A percentile compares a stretch with the other conserved stretches of the same genome.
Evolutionary conservation across 2,888 invertebrate species (phyloP).

Genomic region (Sylvicola cinctus): DNA sequence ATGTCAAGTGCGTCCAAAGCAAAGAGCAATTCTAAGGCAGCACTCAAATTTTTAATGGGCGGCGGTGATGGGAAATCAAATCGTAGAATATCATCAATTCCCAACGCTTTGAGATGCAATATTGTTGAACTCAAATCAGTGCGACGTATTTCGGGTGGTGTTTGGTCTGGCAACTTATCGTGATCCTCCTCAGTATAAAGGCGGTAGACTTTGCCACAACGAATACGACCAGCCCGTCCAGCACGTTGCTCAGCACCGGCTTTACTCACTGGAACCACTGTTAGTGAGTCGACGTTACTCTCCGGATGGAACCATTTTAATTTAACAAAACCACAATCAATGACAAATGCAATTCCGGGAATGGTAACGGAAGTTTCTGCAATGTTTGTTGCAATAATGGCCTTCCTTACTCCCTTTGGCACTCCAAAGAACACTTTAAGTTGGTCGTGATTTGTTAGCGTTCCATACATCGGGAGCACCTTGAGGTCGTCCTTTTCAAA

Average conservation of each 20-base stretch:
- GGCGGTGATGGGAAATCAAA: slow-evolving; percentile 89
- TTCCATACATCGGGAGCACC: slow-evolving; percentile 82
- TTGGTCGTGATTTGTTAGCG: slow-evolving; percentile 59
- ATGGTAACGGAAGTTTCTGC: slow-evolving; percentile 96
- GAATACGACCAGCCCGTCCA: slow-evolving; percentile 74
- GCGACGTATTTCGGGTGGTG: slow-evolving; percentile 85
- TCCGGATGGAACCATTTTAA: slow-evolving; percentile 71
- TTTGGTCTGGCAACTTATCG: slow-evolving; percentile 41
- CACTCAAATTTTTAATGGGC: slow-evolving; percentile 66
- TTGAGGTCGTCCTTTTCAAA: slow-evolving; percentile 31
- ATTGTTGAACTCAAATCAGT: slow-evolving; percentile 69
- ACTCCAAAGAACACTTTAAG: slow-evolving; percentile 59
- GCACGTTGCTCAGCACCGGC: slow-evolving; percentile 84
- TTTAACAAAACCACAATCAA: slow-evolving; percentile 94
- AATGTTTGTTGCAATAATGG: slow-evolving; percentile 86
- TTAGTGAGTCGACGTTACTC: slow-evolving; percentile 65
- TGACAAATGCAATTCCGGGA: slow-evolving; percentile 76
- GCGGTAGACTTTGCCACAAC: slow-evolving; percentile 69
- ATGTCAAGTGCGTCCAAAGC: slow-evolving; percentile 68
- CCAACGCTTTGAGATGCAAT: slow-evolving; percentile 80
- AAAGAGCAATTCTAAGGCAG: slow-evolving; percentile 70
- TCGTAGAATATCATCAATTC: slow-evolving; percentile 74
- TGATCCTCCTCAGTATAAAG: slow-evolving; percentile 62
- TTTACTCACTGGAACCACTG: slow-evolving; percentile 62
- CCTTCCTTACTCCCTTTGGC: slow-evolving; percentile 56